Conservation (phyloP, 2,888 invertebrate species). For the Salpingus planirostris region DNA sequence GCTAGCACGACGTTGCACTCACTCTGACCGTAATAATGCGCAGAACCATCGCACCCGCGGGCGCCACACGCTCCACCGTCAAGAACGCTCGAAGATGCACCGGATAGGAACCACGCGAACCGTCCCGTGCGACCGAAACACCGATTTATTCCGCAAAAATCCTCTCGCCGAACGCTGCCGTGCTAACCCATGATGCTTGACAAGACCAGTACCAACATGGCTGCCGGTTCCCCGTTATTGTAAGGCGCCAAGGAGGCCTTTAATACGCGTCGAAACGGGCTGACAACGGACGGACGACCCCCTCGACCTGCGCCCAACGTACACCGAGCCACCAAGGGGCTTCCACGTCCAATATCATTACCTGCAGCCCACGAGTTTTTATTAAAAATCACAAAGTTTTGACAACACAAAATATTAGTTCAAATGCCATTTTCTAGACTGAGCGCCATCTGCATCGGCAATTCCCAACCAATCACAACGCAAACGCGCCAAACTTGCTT, state of each 20-base stretch:
- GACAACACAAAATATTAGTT: constrained; percentile 41
- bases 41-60: constrained; percentile 40
- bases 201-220: constrained; percentile 43
- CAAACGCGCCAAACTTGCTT: no score
- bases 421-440: constrained; percentile 30
- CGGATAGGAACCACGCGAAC: constrained; percentile 23
- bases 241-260: constrained; percentile 34
- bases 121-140: constrained; percentile 20
- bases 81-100: constrained; percentile 29
- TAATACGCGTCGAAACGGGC: constrained; percentile 3
- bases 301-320: constrained; percentile 1
- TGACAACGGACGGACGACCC: constrained; percentile 2
- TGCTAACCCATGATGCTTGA: constrained; percentile 44
- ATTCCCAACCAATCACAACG: no score
- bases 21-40: constrained; percentile 42
- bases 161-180: constrained; percentile 29
- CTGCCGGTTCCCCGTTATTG: constrained; percentile 42
- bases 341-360: constrained; percentile 1
- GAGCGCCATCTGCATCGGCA: constrained; percentile 27
- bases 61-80: constrained; percentile 32
- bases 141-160: constrained; percentile 23
- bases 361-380: constrained; percentile 11
- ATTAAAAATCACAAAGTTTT: constrained; percentile 38
- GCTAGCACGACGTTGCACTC: constrained; percentile 44
- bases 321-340: constrained; percentile 3